Base-by-base conservation (phyloP, 1,140 invertebrate species). In the Euwallacea similis region DNA sequence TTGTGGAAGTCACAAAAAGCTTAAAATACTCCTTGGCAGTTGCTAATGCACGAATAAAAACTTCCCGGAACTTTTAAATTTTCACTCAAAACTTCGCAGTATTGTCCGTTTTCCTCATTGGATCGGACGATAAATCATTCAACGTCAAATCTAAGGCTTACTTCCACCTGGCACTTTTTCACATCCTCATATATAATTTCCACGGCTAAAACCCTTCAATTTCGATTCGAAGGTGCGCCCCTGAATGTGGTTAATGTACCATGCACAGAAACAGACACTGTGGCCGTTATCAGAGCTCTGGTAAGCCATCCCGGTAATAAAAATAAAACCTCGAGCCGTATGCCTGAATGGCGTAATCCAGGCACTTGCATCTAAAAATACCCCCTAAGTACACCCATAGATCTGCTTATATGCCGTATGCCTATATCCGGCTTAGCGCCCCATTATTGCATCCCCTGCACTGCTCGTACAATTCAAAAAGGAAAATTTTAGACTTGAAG, bases 401-500 rank as follows among this genome's bases (percentile, higher is more conserved):
- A 41, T 59, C 21, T 50, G 21, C 46, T 50, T 50, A 11, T 50
- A 7, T 10, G 15, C 53, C 13, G 47, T 41, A 7, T 46, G 13
- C 47, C 61, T 46, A 63, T 53, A 65, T 65, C 62, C 62, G 62
- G 62, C 62, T 65, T 65, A 65, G 62, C 62, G 47, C 62, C 62
- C 62, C 62, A 65, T 65, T 65, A 65, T 11, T 50, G 47, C 47
- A 53, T 15, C 46, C 46, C 46, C 13, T 50, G 46, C 46, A 0
- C 13, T 16, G 55, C 13, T 63, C 42, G 8, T 2, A 43, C 10
- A 61, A 43, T 33, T 4, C 1, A 4, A 33, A 33, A 33, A 33
- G 21, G 21, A 33, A 33, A 33, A 33, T 33, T 33, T 33, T 4
- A 33, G 21, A 33, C 4, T 4, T 4, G 21, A 33, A 33, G 21